phyloP scores from a whole-genome alignment of 1,140 invertebrate genomes.

The Drosophila athabasca region DNA sequence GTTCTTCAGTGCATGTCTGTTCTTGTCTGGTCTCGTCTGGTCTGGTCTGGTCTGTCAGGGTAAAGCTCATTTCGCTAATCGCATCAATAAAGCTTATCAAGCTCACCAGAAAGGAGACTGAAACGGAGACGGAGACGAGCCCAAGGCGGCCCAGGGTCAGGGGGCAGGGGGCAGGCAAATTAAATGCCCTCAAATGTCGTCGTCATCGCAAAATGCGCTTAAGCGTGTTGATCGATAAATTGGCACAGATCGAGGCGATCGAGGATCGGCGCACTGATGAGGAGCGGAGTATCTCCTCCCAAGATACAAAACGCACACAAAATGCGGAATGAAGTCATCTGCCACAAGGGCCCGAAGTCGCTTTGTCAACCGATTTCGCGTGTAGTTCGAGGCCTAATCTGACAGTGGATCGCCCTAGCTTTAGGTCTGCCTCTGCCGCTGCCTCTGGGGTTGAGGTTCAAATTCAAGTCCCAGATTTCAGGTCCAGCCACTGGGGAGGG shows the following conservation, averaged over 20 bases:
- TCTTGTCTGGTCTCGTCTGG: not conserved
- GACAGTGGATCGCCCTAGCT: conserved; percentile 73
- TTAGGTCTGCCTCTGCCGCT: conserved; percentile 15
- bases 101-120: conserved; percentile 40
- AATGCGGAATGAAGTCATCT: conserved; percentile 78
- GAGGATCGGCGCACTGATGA: conserved; percentile 17
- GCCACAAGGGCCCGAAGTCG: conserved; percentile 50
- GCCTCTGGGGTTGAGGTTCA: not conserved
- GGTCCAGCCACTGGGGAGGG: not conserved
- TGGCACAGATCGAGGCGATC: conserved; percentile 57
- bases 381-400: conserved; percentile 73
- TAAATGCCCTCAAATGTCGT: conserved; percentile 64
- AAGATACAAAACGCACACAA: conserved; percentile 65
- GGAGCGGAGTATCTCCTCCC: conserved; percentile 12
- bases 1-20: too few species aligned
- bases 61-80: conserved; percentile 80
- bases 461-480: not conserved
- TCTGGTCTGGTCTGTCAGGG: conserved; percentile 38
- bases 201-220: conserved; percentile 65
- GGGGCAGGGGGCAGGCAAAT: conserved; percentile 33
- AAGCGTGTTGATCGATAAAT: conserved; percentile 81
- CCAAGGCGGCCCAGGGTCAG: not conserved
- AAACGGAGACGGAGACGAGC: too few species aligned
- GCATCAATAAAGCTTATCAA: conserved; percentile 81
- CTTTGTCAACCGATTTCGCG: conserved; percentile 76